Conservation (phyloP, 2,888 invertebrate species). For the Empis livida region DNA sequence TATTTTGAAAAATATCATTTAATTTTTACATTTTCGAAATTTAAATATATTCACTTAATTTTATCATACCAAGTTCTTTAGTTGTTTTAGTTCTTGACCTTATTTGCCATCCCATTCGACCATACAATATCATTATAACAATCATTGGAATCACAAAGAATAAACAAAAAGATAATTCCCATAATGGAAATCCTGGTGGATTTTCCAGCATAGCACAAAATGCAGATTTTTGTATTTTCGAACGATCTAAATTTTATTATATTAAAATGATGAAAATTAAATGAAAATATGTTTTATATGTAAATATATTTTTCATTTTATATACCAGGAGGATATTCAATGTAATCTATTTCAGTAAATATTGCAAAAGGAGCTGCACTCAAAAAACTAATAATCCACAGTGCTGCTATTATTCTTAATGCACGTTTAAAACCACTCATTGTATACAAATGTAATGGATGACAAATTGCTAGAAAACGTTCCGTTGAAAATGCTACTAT, state of each 20-base stretch:
- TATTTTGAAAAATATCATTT: no score
- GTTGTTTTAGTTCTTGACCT: conserved; percentile 38
- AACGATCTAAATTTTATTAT: conserved; percentile 28
- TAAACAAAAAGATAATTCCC: conserved; percentile 66
- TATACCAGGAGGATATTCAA: conserved; percentile 57
- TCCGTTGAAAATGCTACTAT: conserved; percentile 88
- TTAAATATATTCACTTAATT: no score
- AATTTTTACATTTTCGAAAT: no score
- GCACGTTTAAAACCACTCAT: conserved; percentile 77
- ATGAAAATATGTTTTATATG: background rate
- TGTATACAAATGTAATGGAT: conserved; percentile 68
- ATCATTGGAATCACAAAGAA: conserved; percentile 69
- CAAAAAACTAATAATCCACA: conserved; percentile 65
- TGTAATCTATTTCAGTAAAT: conserved; percentile 60
- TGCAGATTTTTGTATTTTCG: conserved; percentile 55
- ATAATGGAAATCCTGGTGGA: conserved; percentile 50
- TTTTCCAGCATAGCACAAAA: conserved; percentile 61
- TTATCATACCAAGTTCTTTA: conserved; percentile 33
- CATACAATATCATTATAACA: conserved; percentile 65
- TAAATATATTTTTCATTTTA: background rate
- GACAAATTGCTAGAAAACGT: conserved; percentile 81
- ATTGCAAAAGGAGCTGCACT: conserved; percentile 66
- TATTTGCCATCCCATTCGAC: conserved; percentile 62
- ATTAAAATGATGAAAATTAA: background rate
- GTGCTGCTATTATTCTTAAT: conserved; percentile 56